Conservation (phyloP, 2,113 vertebrate species). For the Tringa solitaria region DNA sequence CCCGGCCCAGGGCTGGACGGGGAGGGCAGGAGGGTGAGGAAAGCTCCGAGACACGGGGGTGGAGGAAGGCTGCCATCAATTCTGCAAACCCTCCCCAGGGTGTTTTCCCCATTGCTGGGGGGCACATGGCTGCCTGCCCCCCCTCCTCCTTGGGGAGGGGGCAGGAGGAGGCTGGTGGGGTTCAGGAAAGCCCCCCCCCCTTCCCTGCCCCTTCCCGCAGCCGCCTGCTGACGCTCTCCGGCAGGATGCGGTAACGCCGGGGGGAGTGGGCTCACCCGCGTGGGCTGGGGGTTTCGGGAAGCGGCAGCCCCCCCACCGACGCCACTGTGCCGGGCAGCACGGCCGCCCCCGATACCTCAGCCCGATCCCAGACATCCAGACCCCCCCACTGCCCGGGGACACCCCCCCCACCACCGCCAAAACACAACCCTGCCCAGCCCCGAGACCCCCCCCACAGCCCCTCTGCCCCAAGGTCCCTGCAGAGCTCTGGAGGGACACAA, state of each 20-base stretch:
- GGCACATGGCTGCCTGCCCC: no score
- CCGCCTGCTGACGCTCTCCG: neutral
- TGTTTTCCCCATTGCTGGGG: neutral
- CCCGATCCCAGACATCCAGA: neutral
- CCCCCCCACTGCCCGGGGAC: no score
- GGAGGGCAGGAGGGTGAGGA: neutral
- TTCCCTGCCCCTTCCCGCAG: neutral
- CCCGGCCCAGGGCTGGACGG: neutral
- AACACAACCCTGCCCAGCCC: accelerated
- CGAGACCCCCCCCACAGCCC: neutral
- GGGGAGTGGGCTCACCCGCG: neutral
- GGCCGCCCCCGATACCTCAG: accelerated
- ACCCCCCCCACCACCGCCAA: neutral
- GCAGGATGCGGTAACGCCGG: neutral
- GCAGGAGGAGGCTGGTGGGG: neutral
- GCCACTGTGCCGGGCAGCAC: neutral
- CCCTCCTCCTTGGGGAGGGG: accelerated
- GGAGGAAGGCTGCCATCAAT: neutral
- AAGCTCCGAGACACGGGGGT: neutral
- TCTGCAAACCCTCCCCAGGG: neutral
- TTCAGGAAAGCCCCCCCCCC: neutral
- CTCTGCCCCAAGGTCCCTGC: neutral
- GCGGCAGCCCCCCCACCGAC: neutral
- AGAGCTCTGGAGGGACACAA: neutral
- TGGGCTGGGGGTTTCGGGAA: neutral